A percentile compares a stretch with the other conserved stretches of the same genome.
Conservation (phyloP, 2,113 vertebrate species). For the Stegastes partitus region DNA sequence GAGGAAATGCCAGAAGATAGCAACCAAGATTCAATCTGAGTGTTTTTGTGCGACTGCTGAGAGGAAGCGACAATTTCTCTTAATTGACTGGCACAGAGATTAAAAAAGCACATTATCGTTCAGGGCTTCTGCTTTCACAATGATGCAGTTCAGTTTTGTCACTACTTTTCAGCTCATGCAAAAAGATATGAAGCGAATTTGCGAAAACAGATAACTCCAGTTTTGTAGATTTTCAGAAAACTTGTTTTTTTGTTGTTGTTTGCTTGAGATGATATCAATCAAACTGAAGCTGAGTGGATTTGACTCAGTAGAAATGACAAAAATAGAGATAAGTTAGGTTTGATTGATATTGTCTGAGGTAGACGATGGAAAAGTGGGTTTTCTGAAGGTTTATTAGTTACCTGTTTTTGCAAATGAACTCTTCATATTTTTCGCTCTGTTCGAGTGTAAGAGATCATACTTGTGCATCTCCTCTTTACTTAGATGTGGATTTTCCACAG, state of each 20-base stretch:
- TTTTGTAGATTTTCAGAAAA: too few species aligned
- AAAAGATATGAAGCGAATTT: too few species aligned
- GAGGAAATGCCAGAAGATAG: slow-evolving; percentile 57
- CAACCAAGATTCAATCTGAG: slow-evolving; percentile 16
- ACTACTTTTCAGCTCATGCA: not conserved
- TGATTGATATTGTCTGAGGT: too few species aligned
- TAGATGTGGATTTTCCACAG: not conserved
- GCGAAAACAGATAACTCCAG: too few species aligned
- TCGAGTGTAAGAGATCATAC: not conserved
- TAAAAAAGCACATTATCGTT: not conserved
- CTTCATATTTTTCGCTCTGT: not conserved
- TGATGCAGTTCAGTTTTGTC: not conserved
- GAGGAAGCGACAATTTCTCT: slow-evolving; percentile 41
- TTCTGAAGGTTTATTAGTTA: too few species aligned
- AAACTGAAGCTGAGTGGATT: too few species aligned
- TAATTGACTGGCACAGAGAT: slow-evolving; percentile 34
- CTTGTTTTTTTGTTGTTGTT: too few species aligned
- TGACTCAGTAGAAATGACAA: too few species aligned
- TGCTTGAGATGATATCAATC: too few species aligned
- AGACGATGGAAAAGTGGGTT: too few species aligned
- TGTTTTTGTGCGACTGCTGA: not conserved
- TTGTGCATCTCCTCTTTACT: not conserved
- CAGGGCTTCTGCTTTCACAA: slow-evolving; percentile 5
- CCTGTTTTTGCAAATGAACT: too few species aligned
- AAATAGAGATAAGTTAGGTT: too few species aligned